These are phyloP conservation scores for Physella acuta DNA, from an alignment of 1,140 invertebrate species.

Conservation along the genomic window DNA sequence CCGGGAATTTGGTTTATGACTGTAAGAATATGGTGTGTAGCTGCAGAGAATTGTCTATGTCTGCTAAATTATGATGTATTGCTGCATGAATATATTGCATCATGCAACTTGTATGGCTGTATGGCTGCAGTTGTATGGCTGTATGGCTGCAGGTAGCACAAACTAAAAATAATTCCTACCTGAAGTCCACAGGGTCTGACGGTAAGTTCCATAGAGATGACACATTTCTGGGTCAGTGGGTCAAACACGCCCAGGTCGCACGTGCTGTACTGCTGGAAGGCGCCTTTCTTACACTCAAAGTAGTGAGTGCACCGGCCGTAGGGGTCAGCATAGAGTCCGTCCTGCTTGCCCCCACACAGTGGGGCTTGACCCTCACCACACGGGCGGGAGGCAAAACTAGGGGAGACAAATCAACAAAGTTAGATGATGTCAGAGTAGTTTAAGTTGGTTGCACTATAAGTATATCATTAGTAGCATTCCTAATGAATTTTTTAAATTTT, in stretches of 20 bases:
- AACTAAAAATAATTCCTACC: conserved; percentile 1
- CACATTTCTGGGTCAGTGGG: conserved; percentile 29
- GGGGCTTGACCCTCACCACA: conserved; percentile 33
- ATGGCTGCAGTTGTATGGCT: too few relatives aligned
- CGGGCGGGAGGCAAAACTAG: conserved; percentile 26
- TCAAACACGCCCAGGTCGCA: conserved; percentile 36
- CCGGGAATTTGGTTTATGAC: too few relatives aligned
- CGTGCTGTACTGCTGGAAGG: conserved; percentile 29
- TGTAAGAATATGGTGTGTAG: too few relatives aligned
- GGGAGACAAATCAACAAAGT: not conserved
- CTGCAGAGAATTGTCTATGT: too few relatives aligned
- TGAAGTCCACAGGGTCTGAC: conserved; percentile 33
- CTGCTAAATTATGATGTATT: too few relatives aligned
- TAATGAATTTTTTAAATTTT: too few relatives aligned
- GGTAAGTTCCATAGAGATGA: conserved; percentile 26
- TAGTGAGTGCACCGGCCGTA: conserved; percentile 37
- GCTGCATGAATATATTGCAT: too few relatives aligned
- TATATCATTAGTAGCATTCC: too few relatives aligned
- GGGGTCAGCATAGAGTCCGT: conserved; percentile 36
- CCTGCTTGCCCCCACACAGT: conserved; percentile 23
- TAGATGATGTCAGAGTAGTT: too few relatives aligned
- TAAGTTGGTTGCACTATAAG: too few relatives aligned
- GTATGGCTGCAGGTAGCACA: too few relatives aligned
- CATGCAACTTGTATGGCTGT: too few relatives aligned
- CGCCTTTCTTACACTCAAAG: conserved; percentile 29